A percentile compares a stretch with the other conserved stretches of the same genome.
These are phyloP conservation scores for Oryzias curvinotus DNA, from an alignment of 2,113 vertebrate species.

Conservation along the genomic window DNA sequence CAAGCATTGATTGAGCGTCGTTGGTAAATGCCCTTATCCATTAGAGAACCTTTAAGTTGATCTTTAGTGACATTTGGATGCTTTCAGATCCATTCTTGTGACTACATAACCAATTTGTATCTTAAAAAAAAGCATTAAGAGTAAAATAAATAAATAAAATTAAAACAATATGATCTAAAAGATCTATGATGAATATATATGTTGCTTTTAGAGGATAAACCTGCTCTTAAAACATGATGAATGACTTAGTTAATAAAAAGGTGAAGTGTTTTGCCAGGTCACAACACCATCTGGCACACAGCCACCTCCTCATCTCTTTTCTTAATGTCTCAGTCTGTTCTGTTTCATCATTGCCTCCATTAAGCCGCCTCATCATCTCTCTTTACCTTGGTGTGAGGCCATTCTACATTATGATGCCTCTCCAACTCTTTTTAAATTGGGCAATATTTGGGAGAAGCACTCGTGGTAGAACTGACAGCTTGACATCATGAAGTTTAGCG, in stretches of 20 bases:
- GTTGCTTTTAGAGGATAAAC: not conserved
- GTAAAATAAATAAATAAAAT: not conserved
- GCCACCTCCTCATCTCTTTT: slow-evolving; percentile 22
- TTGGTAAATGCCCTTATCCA: no score
- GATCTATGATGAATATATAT: not conserved
- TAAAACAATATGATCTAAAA: not conserved
- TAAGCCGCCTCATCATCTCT: not conserved
- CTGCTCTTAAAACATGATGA: slow-evolving; percentile 14
- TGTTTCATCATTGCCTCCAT: slow-evolving; percentile 10
- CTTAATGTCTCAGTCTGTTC: slow-evolving; percentile 8
- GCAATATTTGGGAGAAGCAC: no score
- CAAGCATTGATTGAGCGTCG: not conserved
- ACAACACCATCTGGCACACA: slow-evolving; percentile 17
- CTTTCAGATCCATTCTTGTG: no score
- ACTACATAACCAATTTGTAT: no score
- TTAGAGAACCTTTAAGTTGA: no score
- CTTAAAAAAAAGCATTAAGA: no score
- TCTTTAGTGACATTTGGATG: no score
- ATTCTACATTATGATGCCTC: not conserved
- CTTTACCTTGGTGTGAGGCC: slow-evolving; percentile 1
- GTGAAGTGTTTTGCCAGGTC: slow-evolving; percentile 12
- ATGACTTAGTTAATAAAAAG: slow-evolving; percentile 12
- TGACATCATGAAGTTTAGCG: no score
- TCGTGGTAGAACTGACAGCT: no score
- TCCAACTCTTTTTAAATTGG: not conserved